A percentile compares a stretch with the other conserved stretches of the same genome.
Conservation (phyloP, 2,888 invertebrate genomes). For the Axea sp. region DNA sequence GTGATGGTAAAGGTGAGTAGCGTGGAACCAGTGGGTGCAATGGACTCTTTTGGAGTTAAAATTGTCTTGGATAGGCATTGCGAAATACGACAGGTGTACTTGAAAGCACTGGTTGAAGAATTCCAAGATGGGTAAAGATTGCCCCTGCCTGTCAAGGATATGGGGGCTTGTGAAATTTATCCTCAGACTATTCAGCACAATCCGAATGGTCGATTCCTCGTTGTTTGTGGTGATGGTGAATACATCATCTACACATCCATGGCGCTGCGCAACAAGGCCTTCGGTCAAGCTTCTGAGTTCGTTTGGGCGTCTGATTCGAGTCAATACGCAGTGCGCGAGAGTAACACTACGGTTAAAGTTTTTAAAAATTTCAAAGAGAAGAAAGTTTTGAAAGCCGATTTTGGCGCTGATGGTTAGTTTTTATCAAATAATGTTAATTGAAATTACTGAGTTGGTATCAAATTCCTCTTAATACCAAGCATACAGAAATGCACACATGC, state of each 20-base stretch:
- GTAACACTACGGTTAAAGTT: constrained; percentile 92
- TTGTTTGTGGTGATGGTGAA: constrained; percentile 99
- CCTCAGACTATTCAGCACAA: constrained; percentile 99
- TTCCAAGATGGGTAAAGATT: constrained; percentile 81
- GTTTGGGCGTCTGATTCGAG: constrained; percentile 99
- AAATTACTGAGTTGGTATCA: no score
- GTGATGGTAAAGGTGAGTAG: constrained; percentile 97
- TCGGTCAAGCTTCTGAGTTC: constrained; percentile 98
- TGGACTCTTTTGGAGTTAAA: constrained; percentile 99
- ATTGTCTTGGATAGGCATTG: constrained; percentile 99
- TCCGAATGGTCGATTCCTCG: constrained; percentile 96
- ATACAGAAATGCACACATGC: no score
- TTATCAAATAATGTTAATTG: background rate
- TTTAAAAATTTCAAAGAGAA: constrained; percentile 99
- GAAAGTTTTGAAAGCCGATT: constrained; percentile 97
- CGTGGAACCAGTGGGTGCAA: constrained; percentile 99
- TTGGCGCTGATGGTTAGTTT: constrained; percentile 92
- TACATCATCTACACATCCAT: constrained; percentile 99
- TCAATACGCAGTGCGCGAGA: constrained; percentile 94
- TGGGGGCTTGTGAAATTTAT: constrained; percentile 99
- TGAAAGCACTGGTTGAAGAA: constrained; percentile 91
- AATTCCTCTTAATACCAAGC: no score
- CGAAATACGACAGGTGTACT: constrained; percentile 97
- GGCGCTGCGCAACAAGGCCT: constrained; percentile 99
- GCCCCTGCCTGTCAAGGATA: constrained; percentile 97